Evolutionary conservation across 2,888 invertebrate species (phyloP).

Genomic region (Antheraea assamensis): DNA sequence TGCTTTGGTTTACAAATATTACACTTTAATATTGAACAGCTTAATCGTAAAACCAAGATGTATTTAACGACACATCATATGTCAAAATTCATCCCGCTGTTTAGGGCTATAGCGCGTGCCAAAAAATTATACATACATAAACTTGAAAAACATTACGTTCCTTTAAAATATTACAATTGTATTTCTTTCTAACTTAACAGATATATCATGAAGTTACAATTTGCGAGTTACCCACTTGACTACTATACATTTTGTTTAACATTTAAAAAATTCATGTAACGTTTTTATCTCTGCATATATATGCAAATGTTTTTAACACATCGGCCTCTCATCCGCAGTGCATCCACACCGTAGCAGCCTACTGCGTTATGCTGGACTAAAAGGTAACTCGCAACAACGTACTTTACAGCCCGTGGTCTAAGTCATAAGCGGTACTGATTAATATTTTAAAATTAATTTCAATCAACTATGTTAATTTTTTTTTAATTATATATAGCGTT

Average conservation of each 20-base stretch:
- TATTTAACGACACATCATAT: too few species aligned
- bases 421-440: background rate
- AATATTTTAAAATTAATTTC: background rate
- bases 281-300: background rate
- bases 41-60: too few species aligned
- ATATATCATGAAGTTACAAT: background rate
- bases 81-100: too few species aligned
- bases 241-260: background rate
- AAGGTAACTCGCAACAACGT: conserved; percentile 19
- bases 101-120: too few species aligned
- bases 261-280: background rate
- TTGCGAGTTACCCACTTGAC: background rate
- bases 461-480: background rate
- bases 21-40: too few species aligned
- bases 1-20: too few species aligned
- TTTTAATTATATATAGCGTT: too few species aligned
- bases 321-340: conserved; percentile 8
- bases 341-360: conserved; percentile 7
- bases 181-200: too few species aligned
- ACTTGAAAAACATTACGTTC: too few species aligned
- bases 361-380: conserved; percentile 17
- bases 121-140: too few species aligned
- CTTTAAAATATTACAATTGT: too few species aligned
- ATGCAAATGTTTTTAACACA: conserved; percentile 15
- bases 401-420: background rate